A percentile compares a stretch with the other conserved stretches of the same genome.
phyloP scores from a whole-genome alignment of 2,797 vertebrate species.

The Anisognathus igniventris region DNA sequence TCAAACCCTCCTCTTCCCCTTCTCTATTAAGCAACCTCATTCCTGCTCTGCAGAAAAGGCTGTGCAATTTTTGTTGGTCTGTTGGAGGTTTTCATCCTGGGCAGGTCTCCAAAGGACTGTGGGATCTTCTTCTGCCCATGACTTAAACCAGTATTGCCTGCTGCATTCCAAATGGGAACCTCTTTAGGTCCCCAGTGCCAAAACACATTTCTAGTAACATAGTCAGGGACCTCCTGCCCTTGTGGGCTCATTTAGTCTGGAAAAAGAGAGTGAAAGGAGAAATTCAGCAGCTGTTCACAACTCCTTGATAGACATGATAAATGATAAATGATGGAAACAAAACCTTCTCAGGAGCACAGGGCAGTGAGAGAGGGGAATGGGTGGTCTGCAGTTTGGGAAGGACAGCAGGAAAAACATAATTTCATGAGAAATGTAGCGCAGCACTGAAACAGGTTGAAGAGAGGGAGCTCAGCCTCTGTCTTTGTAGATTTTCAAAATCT shows the following conservation, averaged over 20 bases:
- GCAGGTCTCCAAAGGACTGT: neutral
- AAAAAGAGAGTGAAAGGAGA: neutral
- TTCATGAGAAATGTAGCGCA: neutral
- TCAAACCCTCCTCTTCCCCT: neutral
- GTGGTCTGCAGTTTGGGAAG: neutral
- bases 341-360: neutral
- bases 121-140: neutral
- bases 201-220: neutral
- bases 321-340: neutral
- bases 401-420: neutral
- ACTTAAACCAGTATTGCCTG: neutral
- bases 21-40: neutral
- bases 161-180: neutral
- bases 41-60: neutral
- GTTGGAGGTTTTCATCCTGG: neutral
- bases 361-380: neutral
- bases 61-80: neutral
- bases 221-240: neutral
- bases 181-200: neutral
- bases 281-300: neutral
- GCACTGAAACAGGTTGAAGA: neutral
- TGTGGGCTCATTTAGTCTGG: neutral
- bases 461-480: neutral
- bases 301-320: neutral
- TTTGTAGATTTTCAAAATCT: neutral